A percentile compares a stretch with the other conserved stretches of the same genome.
Evolutionary conservation across 64 coral and sea anemone genomes (phyloP).

Genomic region (Hydrozoanthus tunicans): DNA sequence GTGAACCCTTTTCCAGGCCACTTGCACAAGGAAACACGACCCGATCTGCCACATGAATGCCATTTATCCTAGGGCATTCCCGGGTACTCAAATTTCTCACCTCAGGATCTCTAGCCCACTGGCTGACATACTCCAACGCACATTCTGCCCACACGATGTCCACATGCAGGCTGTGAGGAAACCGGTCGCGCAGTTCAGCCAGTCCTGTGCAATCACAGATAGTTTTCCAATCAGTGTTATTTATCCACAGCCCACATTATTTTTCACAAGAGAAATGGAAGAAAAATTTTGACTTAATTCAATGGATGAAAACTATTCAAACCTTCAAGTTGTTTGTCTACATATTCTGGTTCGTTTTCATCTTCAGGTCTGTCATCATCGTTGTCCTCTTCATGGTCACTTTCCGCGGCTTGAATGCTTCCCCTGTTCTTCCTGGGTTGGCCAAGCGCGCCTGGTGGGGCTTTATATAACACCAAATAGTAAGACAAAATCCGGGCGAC

Average conservation of each 20-base stretch:
- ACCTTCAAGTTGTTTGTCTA: constrained; percentile 69
- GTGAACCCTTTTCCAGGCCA: neutral
- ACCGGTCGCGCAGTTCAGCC: constrained; percentile 68
- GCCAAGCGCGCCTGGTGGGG: constrained; percentile 64
- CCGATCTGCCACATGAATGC: neutral
- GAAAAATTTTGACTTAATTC: neutral
- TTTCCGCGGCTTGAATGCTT: constrained; percentile 11
- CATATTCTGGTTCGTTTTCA: constrained; percentile 44
- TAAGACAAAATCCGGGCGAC: constrained; percentile 62
- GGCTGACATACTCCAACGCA: constrained; percentile 60
- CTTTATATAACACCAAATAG: constrained; percentile 65
- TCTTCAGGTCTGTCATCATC: constrained; percentile 81
- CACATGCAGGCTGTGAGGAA: constrained; percentile 84
- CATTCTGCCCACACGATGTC: constrained; percentile 94
- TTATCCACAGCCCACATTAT: neutral
- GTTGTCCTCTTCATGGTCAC: constrained; percentile 46
- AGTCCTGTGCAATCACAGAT: constrained; percentile 54
- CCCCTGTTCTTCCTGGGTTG: constrained; percentile 44
- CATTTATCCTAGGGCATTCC: neutral
- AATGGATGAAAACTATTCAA: neutral
- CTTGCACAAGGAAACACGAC: neutral
- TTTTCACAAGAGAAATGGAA: neutral
- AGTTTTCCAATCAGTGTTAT: neutral
- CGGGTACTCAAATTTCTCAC: constrained; percentile 25
- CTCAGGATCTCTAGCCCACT: constrained; percentile 86